A percentile compares a stretch with the other conserved stretches of the same genome.
phyloP scores from a whole-genome alignment of 2,888 invertebrate species.

The Noctua comes region DNA sequence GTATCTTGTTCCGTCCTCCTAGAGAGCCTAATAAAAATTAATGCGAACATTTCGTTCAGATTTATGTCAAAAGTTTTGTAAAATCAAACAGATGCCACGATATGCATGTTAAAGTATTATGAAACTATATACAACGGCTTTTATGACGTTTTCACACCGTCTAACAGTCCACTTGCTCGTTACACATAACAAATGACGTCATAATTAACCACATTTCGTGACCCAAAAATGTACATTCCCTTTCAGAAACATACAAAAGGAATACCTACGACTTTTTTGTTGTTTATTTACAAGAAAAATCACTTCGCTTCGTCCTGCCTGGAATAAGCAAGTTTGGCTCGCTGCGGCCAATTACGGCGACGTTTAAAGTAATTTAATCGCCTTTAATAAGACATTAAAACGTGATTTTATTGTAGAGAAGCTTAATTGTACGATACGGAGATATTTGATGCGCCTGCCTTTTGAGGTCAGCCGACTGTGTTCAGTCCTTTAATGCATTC shows the following conservation, averaged over 20 bases:
- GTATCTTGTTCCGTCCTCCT: slow-evolving; percentile 48
- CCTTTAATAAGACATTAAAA: slow-evolving; percentile 83
- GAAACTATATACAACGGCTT: slow-evolving; percentile 53
- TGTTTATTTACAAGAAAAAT: slow-evolving; percentile 55
- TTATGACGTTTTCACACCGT: slow-evolving; percentile 70
- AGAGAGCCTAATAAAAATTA: slow-evolving; percentile 65
- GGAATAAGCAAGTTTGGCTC: slow-evolving; percentile 58
- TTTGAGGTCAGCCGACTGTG: slow-evolving; percentile 76
- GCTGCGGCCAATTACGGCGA: slow-evolving; percentile 80
- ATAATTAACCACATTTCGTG: slow-evolving; percentile 73
- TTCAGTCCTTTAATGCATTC: slow-evolving; percentile 61
- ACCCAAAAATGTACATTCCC: slow-evolving; percentile 69
- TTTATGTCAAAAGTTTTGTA: slow-evolving; percentile 60
- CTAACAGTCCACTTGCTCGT: slow-evolving; percentile 70
- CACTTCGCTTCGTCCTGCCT: slow-evolving; percentile 53
- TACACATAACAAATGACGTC: slow-evolving; percentile 69
- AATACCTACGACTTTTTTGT: slow-evolving; percentile 34
- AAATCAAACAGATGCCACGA: slow-evolving; percentile 64
- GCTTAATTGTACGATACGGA: slow-evolving; percentile 79
- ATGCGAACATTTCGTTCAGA: slow-evolving; percentile 62
- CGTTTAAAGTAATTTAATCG: slow-evolving; percentile 83
- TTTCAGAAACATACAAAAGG: slow-evolving; percentile 58
- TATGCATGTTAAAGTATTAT: slow-evolving; percentile 54
- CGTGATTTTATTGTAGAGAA: slow-evolving; percentile 83
- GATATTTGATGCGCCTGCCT: slow-evolving; percentile 77